Percentiles rank a stretch among this genome's conserved stretches.
Conservation (phyloP, 2,797 vertebrate species). For the Urophycis tenuis region DNA sequence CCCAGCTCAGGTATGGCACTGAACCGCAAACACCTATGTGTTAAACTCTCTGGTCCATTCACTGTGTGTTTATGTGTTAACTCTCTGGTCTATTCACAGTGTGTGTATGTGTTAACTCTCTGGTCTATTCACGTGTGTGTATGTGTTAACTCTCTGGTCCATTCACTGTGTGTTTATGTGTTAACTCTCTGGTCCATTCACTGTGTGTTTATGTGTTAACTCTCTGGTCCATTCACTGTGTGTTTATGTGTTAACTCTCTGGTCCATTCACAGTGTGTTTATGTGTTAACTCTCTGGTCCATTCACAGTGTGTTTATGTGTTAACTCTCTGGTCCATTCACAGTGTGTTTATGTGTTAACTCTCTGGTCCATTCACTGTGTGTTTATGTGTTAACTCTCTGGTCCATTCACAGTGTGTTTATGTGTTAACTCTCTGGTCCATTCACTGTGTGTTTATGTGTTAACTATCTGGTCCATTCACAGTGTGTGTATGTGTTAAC, state of each 20-base stretch:
- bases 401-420: slow-evolving; percentile 9
- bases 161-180: slow-evolving; percentile 15
- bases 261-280: slow-evolving; percentile 9
- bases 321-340: slow-evolving; percentile 3
- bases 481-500: slow-evolving; percentile 21
- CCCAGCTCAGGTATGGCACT: slow-evolving; percentile 77
- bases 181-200: slow-evolving; percentile 3
- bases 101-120: slow-evolving; percentile 19
- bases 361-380: not conserved
- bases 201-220: slow-evolving; percentile 21
- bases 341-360: slow-evolving; percentile 21
- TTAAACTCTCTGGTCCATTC: not conserved
- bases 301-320: slow-evolving; percentile 15
- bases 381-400: slow-evolving; percentile 18
- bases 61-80: slow-evolving; percentile 21
- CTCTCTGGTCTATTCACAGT: not conserved
- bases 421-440: slow-evolving; percentile 9
- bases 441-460: slow-evolving; percentile 15
- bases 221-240: not conserved
- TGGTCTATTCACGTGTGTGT: slow-evolving; percentile 7
- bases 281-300: slow-evolving; percentile 9
- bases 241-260: slow-evolving; percentile 18
- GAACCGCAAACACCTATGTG: not conserved
- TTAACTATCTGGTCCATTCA: slow-evolving; percentile 4
- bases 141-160: slow-evolving; percentile 9